Percentiles rank a stretch among this genome's conserved stretches.
These are phyloP conservation scores for Lerema accius DNA, from an alignment of 1,140 invertebrate genomes.

Conservation along the genomic window DNA sequence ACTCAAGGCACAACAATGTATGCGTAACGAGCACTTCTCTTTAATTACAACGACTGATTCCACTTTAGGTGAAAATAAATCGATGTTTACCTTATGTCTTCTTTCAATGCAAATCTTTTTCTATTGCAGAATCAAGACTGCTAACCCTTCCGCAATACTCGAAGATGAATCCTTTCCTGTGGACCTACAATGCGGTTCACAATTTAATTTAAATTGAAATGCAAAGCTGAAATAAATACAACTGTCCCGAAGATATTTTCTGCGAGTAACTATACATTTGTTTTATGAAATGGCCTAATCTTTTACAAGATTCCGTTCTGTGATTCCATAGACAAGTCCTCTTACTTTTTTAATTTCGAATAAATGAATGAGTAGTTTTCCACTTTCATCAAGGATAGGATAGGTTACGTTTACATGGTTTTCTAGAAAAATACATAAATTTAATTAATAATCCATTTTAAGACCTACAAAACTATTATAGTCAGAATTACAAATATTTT, in stretches of 20 bases:
- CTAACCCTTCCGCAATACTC: conserved; percentile 79
- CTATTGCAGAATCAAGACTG: conserved; percentile 81
- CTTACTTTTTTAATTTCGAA: conserved; percentile 76
- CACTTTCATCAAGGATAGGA: conserved; percentile 51
- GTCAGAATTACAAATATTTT: too few relatives aligned
- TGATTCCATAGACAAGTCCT: conserved; percentile 80
- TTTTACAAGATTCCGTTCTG: conserved; percentile 83
- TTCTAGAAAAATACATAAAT: conserved; percentile 1
- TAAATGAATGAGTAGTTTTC: conserved; percentile 66
- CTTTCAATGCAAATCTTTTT: conserved; percentile 81
- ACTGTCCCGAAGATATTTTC: conserved; percentile 82
- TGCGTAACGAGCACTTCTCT: conserved; percentile 49
- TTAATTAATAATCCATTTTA: too few relatives aligned
- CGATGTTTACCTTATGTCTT: conserved; percentile 83
- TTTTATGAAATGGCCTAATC: conserved; percentile 83
- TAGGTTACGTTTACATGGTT: conserved; percentile 4
- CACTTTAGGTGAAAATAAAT: conserved; percentile 80
- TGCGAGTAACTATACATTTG: conserved; percentile 83
- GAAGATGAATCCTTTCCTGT: conserved; percentile 75
- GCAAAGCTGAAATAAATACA: conserved; percentile 83
- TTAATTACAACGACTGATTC: conserved; percentile 61
- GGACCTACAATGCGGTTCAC: conserved; percentile 74
- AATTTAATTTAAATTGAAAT: conserved; percentile 81
- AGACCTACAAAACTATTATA: too few relatives aligned
- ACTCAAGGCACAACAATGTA: conserved; percentile 60